Percentiles rank a stretch among this genome's conserved stretches.
phyloP scores from a whole-genome alignment of 2,888 invertebrate genomes.

The Zonitis immaculata region DNA sequence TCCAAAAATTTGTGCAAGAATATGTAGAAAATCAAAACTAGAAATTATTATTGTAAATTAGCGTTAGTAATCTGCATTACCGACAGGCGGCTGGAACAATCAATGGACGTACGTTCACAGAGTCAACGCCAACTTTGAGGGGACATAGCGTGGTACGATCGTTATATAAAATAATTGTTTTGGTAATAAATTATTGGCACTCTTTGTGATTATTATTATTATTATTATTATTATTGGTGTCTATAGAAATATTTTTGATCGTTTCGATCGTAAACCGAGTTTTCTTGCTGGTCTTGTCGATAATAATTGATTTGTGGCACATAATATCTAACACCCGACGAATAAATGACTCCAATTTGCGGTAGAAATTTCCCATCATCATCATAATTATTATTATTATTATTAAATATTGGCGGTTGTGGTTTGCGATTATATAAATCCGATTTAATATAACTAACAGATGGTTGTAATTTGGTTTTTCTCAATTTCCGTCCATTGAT shows the following conservation, averaged over 20 bases:
- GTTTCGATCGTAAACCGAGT: constrained; percentile 43
- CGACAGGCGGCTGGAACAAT: too few relatives aligned
- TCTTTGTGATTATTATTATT: too few relatives aligned
- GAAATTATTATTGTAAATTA: too few relatives aligned
- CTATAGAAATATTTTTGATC: constrained; percentile 39
- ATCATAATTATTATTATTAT: not conserved
- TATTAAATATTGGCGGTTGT: too few relatives aligned
- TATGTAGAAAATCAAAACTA: too few relatives aligned
- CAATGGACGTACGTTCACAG: too few relatives aligned
- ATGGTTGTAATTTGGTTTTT: constrained; percentile 30
- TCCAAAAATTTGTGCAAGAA: too few relatives aligned
- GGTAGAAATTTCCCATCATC: constrained; percentile 35
- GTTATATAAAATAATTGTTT: too few relatives aligned
- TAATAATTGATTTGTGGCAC: constrained; percentile 43
- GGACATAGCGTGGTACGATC: too few relatives aligned
- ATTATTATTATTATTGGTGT: constrained; percentile 6
- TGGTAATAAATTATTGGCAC: constrained; percentile 27
- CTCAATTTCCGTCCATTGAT: constrained; percentile 6
- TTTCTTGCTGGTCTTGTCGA: constrained; percentile 33
- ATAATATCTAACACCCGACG: constrained; percentile 46
- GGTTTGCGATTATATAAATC: constrained; percentile 14
- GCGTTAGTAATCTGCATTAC: too few relatives aligned
- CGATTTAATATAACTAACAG: constrained; percentile 30
- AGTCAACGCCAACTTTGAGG: too few relatives aligned
- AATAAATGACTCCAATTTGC: constrained; percentile 46